Evolutionary conservation across 2,113 vertebrate species (phyloP), one percentile per base, ranked within the genome.

Genomic region (Oryzias celebensis): DNA sequence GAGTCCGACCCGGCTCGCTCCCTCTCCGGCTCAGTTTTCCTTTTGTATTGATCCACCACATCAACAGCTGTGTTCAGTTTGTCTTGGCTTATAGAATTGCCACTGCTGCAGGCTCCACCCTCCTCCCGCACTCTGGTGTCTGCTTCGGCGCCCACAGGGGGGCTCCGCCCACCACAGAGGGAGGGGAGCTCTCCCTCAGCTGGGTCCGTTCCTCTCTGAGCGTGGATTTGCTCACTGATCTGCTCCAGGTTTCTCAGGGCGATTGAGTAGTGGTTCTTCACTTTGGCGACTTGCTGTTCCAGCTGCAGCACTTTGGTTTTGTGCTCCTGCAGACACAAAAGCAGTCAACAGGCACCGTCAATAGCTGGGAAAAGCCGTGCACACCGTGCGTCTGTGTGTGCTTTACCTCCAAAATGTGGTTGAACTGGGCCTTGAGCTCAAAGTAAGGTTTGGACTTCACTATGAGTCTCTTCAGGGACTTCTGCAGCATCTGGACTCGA

Each of bases 141-240:
- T 0, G 90, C 85, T 75, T 93, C 92, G 0, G 92, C 91, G 41
- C 92, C 92, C 0, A 93, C 80, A 0, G 92, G 91, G 8, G 92
- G 86, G 24, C 92, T 92, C 48, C 91, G 87, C 61, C 89, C 91
- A 0, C 50, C 80, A n/a, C 84, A 85, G 66, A 77, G 64, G 0
- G 74, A 63, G 69, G 73, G 69, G 7, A 56, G 42, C 18, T 77
- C 81, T 23, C 79, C 80, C 54, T 83, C 52, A 0, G 61, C 84
- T 55, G 81, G n/a, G 80, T 77, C 16, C 73, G 89, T 23, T 61
- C 82, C 52, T 89, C 92, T 20, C 93, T 91, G 93, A 0, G 95
- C 96, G 0, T 98, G 96, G 69, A 98, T 98, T 78, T 96, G 94
- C 71, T 98, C 95, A 4, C 96, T 97, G 91, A 98, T 98, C 75